Evolutionary conservation across 2,888 invertebrate genomes (phyloP).

Genomic region (Molanna angustata): DNA sequence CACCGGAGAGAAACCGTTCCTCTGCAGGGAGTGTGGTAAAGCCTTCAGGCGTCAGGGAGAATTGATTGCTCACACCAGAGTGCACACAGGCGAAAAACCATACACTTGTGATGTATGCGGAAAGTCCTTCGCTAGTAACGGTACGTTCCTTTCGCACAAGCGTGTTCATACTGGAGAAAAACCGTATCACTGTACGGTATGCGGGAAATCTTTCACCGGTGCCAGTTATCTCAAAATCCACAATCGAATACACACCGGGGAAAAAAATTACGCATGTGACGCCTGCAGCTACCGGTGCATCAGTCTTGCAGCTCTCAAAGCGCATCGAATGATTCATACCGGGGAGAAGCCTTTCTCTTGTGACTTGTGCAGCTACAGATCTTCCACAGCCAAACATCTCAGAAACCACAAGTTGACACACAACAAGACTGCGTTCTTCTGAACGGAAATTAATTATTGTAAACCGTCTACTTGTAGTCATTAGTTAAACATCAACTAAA

Average conservation of each 20-base stretch:
- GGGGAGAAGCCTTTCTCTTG: conserved; percentile 5
- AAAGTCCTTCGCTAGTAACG: conserved; percentile 6
- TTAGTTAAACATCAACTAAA: no score
- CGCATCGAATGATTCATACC: background rate
- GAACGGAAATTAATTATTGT: no score
- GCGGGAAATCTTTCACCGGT: conserved; percentile 13
- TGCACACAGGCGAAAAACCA: conserved; percentile 14
- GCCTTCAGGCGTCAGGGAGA: conserved; percentile 36
- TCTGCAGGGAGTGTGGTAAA: conserved; percentile 43
- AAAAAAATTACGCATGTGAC: conserved; percentile 15
- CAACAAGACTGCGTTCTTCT: background rate
- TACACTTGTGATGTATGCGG: conserved; percentile 18
- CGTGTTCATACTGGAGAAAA: conserved; percentile 14
- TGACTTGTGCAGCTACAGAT: conserved; percentile 1
- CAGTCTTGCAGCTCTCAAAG: background rate
- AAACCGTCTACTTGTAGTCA: no score
- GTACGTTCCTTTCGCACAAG: conserved; percentile 14
- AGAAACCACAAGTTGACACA: conserved; percentile 8
- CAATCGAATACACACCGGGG: conserved; percentile 12
- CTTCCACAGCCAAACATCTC: background rate
- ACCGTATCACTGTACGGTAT: conserved; percentile 6
- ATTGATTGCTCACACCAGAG: conserved; percentile 8
- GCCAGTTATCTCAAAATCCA: conserved; percentile 13
- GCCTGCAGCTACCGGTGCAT: conserved; percentile 5
- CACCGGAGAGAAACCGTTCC: conserved; percentile 42